Base-by-base conservation (phyloP, 2,797 vertebrate species). In the Glyptemys insculpta region DNA sequence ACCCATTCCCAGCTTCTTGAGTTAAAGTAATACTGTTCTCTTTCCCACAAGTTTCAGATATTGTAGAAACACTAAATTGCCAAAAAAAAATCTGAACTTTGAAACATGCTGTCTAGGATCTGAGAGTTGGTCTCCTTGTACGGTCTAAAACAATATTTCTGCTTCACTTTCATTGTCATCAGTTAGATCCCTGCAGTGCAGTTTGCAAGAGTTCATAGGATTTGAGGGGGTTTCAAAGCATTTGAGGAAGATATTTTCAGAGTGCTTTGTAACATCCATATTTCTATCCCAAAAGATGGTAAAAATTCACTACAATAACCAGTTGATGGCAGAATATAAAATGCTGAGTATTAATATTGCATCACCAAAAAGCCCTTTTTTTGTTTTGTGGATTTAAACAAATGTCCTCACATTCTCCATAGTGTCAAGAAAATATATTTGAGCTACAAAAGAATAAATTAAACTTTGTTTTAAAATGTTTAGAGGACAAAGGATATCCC, bases 251-350 rank as follows among this genome's bases (percentile, higher is more conserved):
- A 57, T 27, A 44, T 93, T 94, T 94, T 87, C 47, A 44, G 65
- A 91, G 12, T 81, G 5, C 18, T 0, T 47, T 21, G 84, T 82
- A 84, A 89, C n/a, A 91, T 53, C 47, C 11, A 52, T 89, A 90
- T 94, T 93, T 95, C 62, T 94, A 82, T 50, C 80, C 87, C 78
- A 85, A 92, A 37, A 95, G 88, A 95, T 83, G 85, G 41, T 88
- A 88, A 81, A 82, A 87, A 92, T 95, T 78, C 53, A 72, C 91
- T 86, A 96, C 27, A 83, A 8, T 85, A 83, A 50, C 53, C 81
- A 86, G 59, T 93, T 44, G 10, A 88, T 79, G 56, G 19, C n/a
- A 93, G 11, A 82, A n/a, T 80, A 88, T 83, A 59, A 91, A 88
- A 78, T 83, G 68, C 14, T 54, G 16, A 56, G 47, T 8, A 57